Evolutionary conservation across 2,113 vertebrate genomes (phyloP).

Genomic region (Hassar affinis): DNA sequence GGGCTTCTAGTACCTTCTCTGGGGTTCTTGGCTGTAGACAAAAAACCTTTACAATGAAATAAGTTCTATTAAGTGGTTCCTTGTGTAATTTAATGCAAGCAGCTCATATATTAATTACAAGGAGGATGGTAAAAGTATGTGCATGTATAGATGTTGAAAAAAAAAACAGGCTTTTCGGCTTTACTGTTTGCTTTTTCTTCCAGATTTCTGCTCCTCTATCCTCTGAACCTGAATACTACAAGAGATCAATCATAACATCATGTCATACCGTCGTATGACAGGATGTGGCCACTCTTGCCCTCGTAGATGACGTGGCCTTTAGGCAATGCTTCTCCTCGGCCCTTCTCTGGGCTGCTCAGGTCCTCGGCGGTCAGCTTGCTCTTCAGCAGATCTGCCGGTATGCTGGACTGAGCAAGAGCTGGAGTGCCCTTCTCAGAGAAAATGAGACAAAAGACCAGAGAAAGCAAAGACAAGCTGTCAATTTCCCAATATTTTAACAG

Average conservation of each 20-base stretch:
- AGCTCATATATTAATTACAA: neutral
- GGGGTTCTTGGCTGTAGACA: slow-evolving; percentile 85
- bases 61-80: neutral
- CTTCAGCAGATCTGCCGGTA: slow-evolving; percentile 88
- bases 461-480: neutral
- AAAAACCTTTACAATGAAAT: neutral
- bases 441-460: neutral
- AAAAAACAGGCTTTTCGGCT: too few species aligned
- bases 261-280: slow-evolving; percentile 90
- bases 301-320: slow-evolving; percentile 97
- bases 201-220: neutral
- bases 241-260: neutral
- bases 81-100: neutral
- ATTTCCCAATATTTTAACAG: neutral
- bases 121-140: neutral
- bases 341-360: slow-evolving; percentile 82
- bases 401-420: slow-evolving; percentile 83
- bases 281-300: slow-evolving; percentile 93
- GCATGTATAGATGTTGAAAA: neutral
- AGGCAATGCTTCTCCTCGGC: slow-evolving; percentile 81
- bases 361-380: slow-evolving; percentile 88
- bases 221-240: neutral
- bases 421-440: slow-evolving; percentile 83
- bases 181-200: neutral
- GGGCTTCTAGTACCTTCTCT: slow-evolving; percentile 94